Conservation (phyloP, 2,113 vertebrate species). For the Haemorhous mexicanus region DNA sequence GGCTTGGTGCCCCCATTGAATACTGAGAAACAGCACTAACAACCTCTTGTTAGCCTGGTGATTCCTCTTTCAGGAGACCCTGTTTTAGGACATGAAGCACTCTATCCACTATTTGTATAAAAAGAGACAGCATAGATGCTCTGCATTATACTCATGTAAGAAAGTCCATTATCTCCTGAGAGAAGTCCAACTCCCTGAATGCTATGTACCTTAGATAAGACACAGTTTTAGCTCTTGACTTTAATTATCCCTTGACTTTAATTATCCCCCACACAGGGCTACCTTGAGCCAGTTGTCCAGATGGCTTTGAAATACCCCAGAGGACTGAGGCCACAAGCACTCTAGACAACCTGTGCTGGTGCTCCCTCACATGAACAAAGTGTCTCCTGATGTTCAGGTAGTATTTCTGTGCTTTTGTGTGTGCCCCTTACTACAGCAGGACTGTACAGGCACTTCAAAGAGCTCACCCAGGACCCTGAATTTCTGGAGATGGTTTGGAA, state of each 20-base stretch:
- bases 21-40: not conserved
- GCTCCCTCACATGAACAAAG: not conserved
- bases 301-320: not conserved
- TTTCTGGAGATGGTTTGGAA: not conserved
- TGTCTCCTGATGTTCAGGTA: not conserved
- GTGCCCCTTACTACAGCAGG: fast-evolving
- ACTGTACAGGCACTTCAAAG: not conserved
- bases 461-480: fast-evolving
- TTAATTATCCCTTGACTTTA: not conserved
- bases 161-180: not conserved
- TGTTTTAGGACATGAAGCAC: not conserved
- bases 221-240: not conserved
- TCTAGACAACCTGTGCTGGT: not conserved
- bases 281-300: too few species aligned
- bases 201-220: not conserved
- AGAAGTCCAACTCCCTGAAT: not conserved
- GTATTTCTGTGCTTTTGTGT: not conserved
- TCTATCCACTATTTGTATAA: not conserved
- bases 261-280: not conserved
- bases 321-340: not conserved
- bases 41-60: not conserved
- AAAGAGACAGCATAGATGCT: not conserved
- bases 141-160: not conserved
- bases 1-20: not conserved
- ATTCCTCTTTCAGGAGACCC: not conserved